A percentile compares a stretch with the other conserved stretches of the same genome.
phyloP scores from a whole-genome alignment of 2,113 vertebrate species.

The Lasiurus cinereus region DNA sequence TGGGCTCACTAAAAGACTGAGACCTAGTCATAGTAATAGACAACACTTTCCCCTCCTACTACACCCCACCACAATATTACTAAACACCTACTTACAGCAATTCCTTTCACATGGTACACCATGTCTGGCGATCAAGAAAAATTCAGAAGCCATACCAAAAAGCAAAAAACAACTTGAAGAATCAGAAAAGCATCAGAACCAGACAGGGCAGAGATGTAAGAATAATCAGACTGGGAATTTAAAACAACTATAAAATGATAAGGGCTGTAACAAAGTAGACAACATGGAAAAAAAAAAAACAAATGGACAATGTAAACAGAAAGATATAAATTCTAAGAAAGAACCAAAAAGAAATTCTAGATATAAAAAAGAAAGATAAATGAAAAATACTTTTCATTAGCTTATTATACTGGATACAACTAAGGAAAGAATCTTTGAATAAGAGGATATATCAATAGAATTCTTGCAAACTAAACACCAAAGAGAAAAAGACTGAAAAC shows the following conservation, averaged over 20 bases:
- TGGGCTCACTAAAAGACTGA: neutral
- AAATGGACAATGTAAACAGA: neutral
- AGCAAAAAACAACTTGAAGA: neutral
- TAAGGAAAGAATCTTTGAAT: neutral
- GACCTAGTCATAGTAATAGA: neutral
- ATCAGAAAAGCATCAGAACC: neutral
- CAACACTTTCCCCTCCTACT: neutral
- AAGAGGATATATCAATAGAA: neutral
- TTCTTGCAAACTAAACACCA: neutral
- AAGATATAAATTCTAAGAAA: neutral
- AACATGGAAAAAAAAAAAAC: neutral
- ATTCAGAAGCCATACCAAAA: neutral
- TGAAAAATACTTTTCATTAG: neutral
- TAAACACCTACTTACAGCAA: neutral
- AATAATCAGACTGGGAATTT: neutral
- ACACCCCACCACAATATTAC: neutral
- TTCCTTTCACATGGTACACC: neutral
- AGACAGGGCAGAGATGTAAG: neutral
- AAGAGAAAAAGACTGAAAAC: neutral
- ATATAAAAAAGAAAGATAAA: neutral
- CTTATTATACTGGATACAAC: neutral
- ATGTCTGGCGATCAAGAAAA: neutral
- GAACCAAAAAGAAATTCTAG: neutral
- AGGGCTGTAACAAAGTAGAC: neutral
- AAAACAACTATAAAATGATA: neutral